phyloP scores from a whole-genome alignment of 2,797 vertebrate genomes.

The Setipinna tenuifilis region DNA sequence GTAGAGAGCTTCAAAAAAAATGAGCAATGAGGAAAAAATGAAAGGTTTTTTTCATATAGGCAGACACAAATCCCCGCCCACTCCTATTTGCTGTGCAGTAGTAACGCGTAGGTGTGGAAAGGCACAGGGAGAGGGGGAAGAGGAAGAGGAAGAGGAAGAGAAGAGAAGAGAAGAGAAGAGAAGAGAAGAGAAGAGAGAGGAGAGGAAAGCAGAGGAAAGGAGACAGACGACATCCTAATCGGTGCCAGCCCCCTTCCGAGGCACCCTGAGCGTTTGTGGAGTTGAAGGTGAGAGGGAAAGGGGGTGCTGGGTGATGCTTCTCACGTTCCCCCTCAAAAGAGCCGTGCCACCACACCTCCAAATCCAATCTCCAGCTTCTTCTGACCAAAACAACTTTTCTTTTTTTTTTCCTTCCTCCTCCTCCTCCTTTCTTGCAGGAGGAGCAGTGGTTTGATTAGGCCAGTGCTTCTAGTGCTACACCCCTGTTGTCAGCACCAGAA shows the following conservation, averaged over 20 bases:
- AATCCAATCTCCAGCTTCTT: background rate
- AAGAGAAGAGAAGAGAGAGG: background rate
- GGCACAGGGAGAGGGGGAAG: too few species aligned
- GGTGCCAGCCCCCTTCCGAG: background rate
- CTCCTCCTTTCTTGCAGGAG: slow-evolving; percentile 31
- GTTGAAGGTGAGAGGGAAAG: slow-evolving; percentile 46
- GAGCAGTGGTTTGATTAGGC: slow-evolving; percentile 67
- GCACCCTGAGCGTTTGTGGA: slow-evolving; percentile 32
- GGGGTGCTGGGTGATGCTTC: background rate
- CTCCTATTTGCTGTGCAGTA: background rate
- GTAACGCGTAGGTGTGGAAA: too few species aligned
- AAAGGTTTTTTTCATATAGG: background rate
- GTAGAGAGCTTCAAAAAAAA: background rate
- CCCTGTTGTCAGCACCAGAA: slow-evolving; percentile 65
- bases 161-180: too few species aligned
- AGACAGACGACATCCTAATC: slow-evolving; percentile 4
- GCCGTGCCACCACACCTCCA: background rate
- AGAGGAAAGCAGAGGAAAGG: background rate
- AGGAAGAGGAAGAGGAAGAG: too few species aligned
- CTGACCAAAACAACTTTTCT: background rate
- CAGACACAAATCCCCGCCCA: slow-evolving; percentile 21
- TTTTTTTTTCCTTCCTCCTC: background rate
- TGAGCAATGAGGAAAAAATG: background rate
- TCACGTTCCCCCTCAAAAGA: background rate
- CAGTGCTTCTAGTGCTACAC: slow-evolving; percentile 60